Base-by-base conservation (phyloP, 2,888 invertebrate genomes). In the Spilarctia lutea region DNA sequence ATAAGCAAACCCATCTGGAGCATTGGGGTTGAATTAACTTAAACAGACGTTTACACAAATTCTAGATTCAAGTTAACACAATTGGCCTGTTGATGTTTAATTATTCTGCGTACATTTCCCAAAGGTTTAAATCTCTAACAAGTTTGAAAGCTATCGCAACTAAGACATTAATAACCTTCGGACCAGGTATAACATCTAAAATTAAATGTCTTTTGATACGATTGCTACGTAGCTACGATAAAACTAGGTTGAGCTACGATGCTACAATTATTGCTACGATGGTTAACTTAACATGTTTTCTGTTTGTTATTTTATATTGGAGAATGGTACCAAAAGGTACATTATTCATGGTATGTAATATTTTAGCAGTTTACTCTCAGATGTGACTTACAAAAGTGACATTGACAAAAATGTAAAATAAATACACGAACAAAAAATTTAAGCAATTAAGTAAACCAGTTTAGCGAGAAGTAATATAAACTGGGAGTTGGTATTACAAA, bases 101-200 rank as follows among this genome's bases (percentile, higher is more conserved):
- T 69, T 69, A 69, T 56, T 56, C 52, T 20, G 56, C 48, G 68
- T 60, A 71, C 70, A 71, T 60, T 71, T 60, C 70, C 70, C 70
- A 70, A 70, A 27, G 63, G 63, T 2, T 60, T 63, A 60, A 63
- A 71, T 71, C 60, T 39, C 39, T 60, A 24, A 52, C 20, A 42
- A 65, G 45, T 71, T 65, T n/a, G 65, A 45, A 71, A 71, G 60
- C 65, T 48, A 65, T 65, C 39, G 71, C n/a, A 71, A 71, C 65
- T 71, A 65, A 39, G 7, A 65, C 71, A 45, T 71, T 71, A 60
- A 39, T 42, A 48, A n/a, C 65, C 71, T 65, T 65, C 63, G 13
- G 45, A 71, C 71, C 45, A 45, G 45, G 20, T 30, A 45, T n/a
- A 24, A 65, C 48, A 48, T 71, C 63, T 48, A 71, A 71, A 71